These are phyloP conservation scores for Dreissena rostriformis DNA, from an alignment of 1,140 invertebrate genomes.

Conservation along the genomic window DNA sequence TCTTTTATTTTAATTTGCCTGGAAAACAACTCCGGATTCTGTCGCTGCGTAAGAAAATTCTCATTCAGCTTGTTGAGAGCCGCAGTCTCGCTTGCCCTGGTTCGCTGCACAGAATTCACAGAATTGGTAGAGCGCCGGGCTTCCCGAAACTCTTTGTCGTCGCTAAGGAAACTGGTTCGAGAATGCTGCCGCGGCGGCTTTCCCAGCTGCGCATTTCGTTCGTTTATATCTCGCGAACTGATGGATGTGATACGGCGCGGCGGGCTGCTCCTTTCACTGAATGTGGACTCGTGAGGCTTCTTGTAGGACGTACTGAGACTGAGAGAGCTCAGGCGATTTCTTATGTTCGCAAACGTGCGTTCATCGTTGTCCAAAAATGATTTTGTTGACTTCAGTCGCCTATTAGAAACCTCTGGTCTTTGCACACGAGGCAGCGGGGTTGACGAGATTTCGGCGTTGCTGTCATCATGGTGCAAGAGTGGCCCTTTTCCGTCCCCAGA, in stretches of 20 bases:
- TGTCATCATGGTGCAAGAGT: not conserved
- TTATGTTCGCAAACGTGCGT: slow-evolving; percentile 35
- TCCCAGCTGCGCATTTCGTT: not conserved
- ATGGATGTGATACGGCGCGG: slow-evolving; percentile 38
- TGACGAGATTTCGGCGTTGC: not conserved
- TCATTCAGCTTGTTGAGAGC: slow-evolving; percentile 32
- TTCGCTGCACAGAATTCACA: not conserved
- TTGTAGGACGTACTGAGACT: slow-evolving; percentile 41
- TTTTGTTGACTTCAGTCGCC: not conserved
- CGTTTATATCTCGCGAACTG: slow-evolving; percentile 1
- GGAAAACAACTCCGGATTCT: slow-evolving; percentile 48
- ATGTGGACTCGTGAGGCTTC: slow-evolving; percentile 17
- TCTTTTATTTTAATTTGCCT: slow-evolving; percentile 25
- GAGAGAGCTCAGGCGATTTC: slow-evolving; percentile 38
- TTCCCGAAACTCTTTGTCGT: slow-evolving; percentile 20
- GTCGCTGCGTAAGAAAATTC: slow-evolving; percentile 27
- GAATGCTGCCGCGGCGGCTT: not conserved
- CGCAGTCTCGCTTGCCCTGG: slow-evolving; percentile 34
- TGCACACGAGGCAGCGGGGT: not conserved
- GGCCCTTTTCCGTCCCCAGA: not conserved
- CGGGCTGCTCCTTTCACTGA: not conserved
- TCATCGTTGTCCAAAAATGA: slow-evolving; percentile 41
- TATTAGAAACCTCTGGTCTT: not conserved
- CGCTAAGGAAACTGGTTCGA: slow-evolving; percentile 22
- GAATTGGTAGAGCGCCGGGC: not conserved